These are phyloP conservation scores for Aleiodes alternator DNA, from an alignment of 2,888 invertebrate genomes.

Conservation along the genomic window DNA sequence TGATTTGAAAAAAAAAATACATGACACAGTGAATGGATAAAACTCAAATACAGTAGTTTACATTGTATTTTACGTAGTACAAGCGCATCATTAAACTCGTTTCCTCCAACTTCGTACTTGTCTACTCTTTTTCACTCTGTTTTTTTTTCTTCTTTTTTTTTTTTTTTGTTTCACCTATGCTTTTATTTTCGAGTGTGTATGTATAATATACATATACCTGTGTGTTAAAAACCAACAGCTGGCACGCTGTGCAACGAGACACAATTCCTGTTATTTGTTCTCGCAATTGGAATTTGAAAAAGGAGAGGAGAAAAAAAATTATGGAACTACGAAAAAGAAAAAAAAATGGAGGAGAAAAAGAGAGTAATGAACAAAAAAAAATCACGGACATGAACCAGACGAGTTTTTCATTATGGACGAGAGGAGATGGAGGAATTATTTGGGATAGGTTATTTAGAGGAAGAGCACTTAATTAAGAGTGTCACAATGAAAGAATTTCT, in stretches of 20 bases:
- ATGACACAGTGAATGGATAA: slow-evolving; percentile 7
- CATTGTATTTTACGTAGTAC: slow-evolving; percentile 24
- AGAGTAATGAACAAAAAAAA: background rate
- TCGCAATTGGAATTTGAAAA: slow-evolving; percentile 54
- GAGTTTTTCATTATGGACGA: slow-evolving; percentile 2
- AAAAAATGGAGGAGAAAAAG: slow-evolving; percentile 22
- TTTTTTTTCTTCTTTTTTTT: background rate
- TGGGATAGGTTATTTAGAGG: background rate
- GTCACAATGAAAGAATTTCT: too few species aligned
- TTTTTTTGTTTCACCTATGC: background rate
- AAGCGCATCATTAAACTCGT: slow-evolving; percentile 37
- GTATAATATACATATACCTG: slow-evolving; percentile 6
- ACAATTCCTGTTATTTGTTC: slow-evolving; percentile 74
- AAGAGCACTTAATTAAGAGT: background rate
- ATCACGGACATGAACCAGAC: slow-evolving; percentile 29
- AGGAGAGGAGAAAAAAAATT: slow-evolving; percentile 22
- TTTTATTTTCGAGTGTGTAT: slow-evolving; percentile 17
- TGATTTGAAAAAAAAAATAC: background rate
- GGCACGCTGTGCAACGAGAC: slow-evolving; percentile 69
- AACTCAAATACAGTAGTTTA: slow-evolving; percentile 16
- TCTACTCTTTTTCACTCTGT: slow-evolving; percentile 10
- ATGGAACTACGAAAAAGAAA: background rate
- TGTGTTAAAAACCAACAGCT: slow-evolving; percentile 29
- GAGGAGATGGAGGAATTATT: background rate
- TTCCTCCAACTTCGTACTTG: slow-evolving; percentile 29